phyloP scores from a whole-genome alignment of 2,888 invertebrate species.

The Crioceris asparagi region DNA sequence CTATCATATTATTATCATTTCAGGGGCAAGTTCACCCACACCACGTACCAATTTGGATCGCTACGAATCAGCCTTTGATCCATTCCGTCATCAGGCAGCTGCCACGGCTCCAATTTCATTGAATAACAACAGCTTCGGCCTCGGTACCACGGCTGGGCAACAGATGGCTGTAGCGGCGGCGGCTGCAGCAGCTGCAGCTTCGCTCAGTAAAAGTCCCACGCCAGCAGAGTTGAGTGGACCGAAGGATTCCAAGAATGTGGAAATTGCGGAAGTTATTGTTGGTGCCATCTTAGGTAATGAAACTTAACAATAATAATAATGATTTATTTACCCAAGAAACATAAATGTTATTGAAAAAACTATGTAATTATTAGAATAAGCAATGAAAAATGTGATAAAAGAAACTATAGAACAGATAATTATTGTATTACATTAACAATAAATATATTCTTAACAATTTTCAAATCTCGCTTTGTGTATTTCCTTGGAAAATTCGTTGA shows the following conservation, averaged over 20 bases:
- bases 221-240: slow-evolving; percentile 59
- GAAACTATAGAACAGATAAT: too few relatives aligned
- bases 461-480: too few relatives aligned
- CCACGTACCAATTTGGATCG: slow-evolving; percentile 60
- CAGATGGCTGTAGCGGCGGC: slow-evolving; percentile 42
- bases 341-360: too few relatives aligned
- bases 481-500: too few relatives aligned
- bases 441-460: too few relatives aligned
- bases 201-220: slow-evolving; percentile 72
- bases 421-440: too few relatives aligned
- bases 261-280: slow-evolving; percentile 92
- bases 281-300: slow-evolving; percentile 92
- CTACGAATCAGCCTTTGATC: slow-evolving; percentile 58
- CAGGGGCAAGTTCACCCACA: slow-evolving; percentile 55
- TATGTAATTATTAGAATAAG: too few relatives aligned
- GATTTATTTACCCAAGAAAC: too few relatives aligned
- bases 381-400: too few relatives aligned
- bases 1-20: slow-evolving; percentile 10
- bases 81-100: slow-evolving; percentile 65
- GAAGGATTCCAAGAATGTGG: slow-evolving; percentile 83
- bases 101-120: slow-evolving; percentile 65
- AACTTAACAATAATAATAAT: too few relatives aligned
- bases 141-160: slow-evolving; percentile 54
- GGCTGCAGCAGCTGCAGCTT: slow-evolving; percentile 19
- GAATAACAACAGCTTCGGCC: slow-evolving; percentile 78